Evolutionary conservation across 2,113 vertebrate species (phyloP), one percentile per base, ranked within the genome.

Genomic region (Neofelis nebulosa): DNA sequence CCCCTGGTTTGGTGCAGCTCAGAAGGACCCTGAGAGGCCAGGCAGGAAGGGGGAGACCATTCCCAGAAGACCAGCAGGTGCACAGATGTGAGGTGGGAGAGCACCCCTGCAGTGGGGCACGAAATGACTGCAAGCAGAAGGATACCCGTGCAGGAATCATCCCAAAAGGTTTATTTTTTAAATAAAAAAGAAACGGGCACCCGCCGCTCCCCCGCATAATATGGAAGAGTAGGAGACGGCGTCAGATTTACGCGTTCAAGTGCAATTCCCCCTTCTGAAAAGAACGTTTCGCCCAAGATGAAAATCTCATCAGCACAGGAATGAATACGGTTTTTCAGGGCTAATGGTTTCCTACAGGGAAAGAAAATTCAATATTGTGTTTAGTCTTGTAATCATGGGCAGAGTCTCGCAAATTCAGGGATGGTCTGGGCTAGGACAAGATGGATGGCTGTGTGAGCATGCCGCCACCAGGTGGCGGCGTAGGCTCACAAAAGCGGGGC

Each of bases 361-460:
- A 79, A 73, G 38, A 16, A 61, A 82, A 21, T 84, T 10, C 33
- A 41, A 11, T 11, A 5, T 0, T 38, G 8, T 48, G 16, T 63
- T 89, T 33, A 4, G 38, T 84, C 63, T 36, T 87, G 76, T 87
- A 87, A 84, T 55, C 2, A 12, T 1, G 14, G 52, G 18, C 18
- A 45, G 61, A 5, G 80, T 38, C 61, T 36, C 5, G 8, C 38
- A 25, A 27, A 16, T 13, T 41, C 45, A 1, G 9, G 1, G 41
- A 31, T 1, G 2, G 18, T 29, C 12, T 5, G 55, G 7, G 52
- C 21, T 33, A 3, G 3, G 10, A 29, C 45, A 38, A 55, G 25
- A 2, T 0, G 10, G n/a, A 3, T 4, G 52, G 8, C 21, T 2
- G 0, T 8, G 33, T 36, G 36, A 4, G 0, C 4, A 4, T 1